Percentiles rank a stretch among this genome's conserved stretches.
These are phyloP conservation scores for Lasioglossum vierecki DNA, from an alignment of 2,888 invertebrate species.

Conservation along the genomic window DNA sequence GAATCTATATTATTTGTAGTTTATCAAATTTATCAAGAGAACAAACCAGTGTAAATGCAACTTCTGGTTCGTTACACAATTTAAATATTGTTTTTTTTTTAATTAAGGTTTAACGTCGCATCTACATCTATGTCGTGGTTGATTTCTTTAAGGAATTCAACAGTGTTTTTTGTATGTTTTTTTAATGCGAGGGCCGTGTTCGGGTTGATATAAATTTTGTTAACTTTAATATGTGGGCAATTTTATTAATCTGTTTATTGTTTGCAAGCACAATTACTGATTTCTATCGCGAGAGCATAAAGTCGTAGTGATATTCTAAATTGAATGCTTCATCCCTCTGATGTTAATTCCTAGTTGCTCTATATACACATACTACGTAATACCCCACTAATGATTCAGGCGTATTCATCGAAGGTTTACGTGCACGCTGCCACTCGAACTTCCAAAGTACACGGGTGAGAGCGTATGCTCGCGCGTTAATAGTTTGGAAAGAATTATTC, in stretches of 20 bases:
- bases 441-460: neutral
- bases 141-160: too few species aligned
- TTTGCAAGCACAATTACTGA: neutral
- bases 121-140: too few species aligned
- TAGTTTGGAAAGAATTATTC: constrained; percentile 1
- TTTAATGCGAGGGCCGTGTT: too few species aligned
- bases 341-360: neutral
- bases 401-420: neutral
- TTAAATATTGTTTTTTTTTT: too few species aligned
- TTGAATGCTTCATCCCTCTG: neutral
- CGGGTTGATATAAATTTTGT: too few species aligned
- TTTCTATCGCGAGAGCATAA: neutral
- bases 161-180: too few species aligned
- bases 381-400: neutral
- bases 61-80: too few species aligned
- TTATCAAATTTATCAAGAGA: too few species aligned
- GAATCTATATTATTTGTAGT: too few species aligned
- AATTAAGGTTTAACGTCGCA: too few species aligned
- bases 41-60: too few species aligned
- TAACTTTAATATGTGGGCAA: neutral
- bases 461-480: neutral
- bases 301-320: neutral
- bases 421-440: neutral
- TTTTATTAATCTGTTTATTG: neutral
- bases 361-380: neutral